Conservation (phyloP, 2,888 invertebrate species). For the Dasysyrphus tricinctus region DNA sequence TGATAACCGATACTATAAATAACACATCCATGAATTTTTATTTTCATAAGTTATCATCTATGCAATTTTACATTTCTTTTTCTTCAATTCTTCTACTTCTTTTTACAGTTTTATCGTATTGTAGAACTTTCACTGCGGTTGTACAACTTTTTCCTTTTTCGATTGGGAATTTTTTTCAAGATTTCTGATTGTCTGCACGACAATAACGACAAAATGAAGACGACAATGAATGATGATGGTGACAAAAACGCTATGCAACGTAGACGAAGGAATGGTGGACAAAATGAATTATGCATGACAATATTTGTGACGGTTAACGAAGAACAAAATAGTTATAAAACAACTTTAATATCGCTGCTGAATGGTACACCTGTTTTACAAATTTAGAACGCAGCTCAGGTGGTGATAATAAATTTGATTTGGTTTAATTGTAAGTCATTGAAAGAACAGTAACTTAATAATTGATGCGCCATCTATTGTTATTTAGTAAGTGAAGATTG, state of each 20-base stretch:
- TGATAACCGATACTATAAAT: neutral
- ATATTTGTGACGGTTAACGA: conserved; percentile 9
- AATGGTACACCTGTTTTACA: conserved; percentile 50
- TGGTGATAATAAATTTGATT: conserved; percentile 64
- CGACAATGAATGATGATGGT: neutral
- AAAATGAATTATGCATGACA: conserved; percentile 65
- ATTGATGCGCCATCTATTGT: conserved; percentile 28
- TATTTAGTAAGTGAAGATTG: conserved; percentile 14
- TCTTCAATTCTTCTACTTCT: neutral
- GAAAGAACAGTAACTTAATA: conserved; percentile 30
- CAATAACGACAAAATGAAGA: neutral
- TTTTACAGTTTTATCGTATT: conserved; percentile 44
- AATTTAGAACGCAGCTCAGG: conserved; percentile 64
- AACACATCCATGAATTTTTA: conserved; percentile 8
- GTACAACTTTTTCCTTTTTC: conserved; percentile 65
- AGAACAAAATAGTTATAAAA: conserved; percentile 7
- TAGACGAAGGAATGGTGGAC: neutral
- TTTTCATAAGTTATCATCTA: conserved; percentile 2
- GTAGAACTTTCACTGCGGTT: conserved; percentile 71
- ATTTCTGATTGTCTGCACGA: conserved; percentile 59
- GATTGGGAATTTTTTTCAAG: conserved; percentile 65
- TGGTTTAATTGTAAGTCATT: conserved; percentile 22
- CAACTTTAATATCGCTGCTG: neutral
- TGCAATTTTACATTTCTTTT: conserved; percentile 29
- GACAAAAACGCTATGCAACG: neutral